Evolutionary conservation across 2,888 invertebrate species (phyloP).

Genomic region (Syrphus vitripennis): DNA sequence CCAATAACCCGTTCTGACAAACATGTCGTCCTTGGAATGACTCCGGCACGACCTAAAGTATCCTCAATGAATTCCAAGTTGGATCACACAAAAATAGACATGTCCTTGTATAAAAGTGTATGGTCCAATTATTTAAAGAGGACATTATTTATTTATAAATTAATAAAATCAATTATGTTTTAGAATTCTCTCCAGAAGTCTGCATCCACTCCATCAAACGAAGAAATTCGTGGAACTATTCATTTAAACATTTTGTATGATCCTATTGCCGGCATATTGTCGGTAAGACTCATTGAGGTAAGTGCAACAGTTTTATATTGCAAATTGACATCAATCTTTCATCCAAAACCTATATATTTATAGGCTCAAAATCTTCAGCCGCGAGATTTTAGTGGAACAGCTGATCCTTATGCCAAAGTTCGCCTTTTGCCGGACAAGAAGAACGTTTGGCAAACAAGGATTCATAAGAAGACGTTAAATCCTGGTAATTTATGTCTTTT

Average conservation of each 20-base stretch:
- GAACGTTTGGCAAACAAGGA: slow-evolving; percentile 85
- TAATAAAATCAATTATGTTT: background rate
- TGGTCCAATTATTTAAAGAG: no score
- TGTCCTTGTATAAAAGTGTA: slow-evolving; percentile 83
- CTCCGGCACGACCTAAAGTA: slow-evolving; percentile 81
- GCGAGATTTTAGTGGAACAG: slow-evolving; percentile 84
- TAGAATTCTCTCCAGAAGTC: slow-evolving; percentile 79
- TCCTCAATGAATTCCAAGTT: slow-evolving; percentile 85
- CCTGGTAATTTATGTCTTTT: slow-evolving; percentile 81
- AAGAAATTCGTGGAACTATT: slow-evolving; percentile 84
- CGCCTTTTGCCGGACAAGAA: slow-evolving; percentile 84
- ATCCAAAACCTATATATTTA: background rate
- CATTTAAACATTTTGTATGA: slow-evolving; percentile 85
- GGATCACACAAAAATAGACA: slow-evolving; percentile 85
- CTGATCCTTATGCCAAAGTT: slow-evolving; percentile 86
- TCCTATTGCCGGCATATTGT: slow-evolving; percentile 84
- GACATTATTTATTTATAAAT: background rate
- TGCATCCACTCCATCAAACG: slow-evolving; percentile 76
- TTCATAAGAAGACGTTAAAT: slow-evolving; percentile 85
- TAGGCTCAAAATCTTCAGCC: slow-evolving; percentile 84
- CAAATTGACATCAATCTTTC: background rate
- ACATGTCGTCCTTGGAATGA: slow-evolving; percentile 83
- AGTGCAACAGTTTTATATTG: slow-evolving; percentile 26
- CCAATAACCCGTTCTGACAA: slow-evolving; percentile 82
- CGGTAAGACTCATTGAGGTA: slow-evolving; percentile 85